A percentile compares a stretch with the other conserved stretches of the same genome.
Conservation (phyloP, 2,797 vertebrate genomes). For the Antrozous pallidus region DNA sequence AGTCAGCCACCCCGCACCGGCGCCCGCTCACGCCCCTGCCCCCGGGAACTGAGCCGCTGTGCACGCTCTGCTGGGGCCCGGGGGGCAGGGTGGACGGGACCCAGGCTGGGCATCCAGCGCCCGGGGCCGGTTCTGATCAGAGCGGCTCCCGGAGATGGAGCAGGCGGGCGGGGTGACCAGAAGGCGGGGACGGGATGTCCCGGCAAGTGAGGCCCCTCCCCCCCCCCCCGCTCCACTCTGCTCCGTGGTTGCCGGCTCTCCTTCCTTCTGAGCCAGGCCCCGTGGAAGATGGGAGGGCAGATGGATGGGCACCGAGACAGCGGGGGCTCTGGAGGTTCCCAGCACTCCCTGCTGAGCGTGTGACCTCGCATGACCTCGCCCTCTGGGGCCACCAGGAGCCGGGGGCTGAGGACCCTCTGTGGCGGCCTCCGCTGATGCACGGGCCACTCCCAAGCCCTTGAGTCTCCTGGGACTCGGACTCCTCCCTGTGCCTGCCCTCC, state of each 20-base stretch:
- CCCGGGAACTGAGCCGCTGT: neutral
- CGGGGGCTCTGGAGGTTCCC: neutral
- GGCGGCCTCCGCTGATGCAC: neutral
- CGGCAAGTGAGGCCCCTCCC: neutral
- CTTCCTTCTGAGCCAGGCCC: slow-evolving; percentile 22
- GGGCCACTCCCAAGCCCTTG: neutral
- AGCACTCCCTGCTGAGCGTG: neutral
- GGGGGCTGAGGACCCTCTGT: neutral
- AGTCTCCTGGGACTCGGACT: neutral
- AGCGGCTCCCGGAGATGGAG: neutral
- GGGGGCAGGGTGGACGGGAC: neutral
- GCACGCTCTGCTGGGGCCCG: neutral
- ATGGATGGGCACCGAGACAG: slow-evolving; percentile 42
- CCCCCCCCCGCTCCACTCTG: neutral
- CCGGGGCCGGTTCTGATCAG: neutral
- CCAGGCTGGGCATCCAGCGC: neutral
- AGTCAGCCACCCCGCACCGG: neutral
- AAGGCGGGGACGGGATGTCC: too few species aligned
- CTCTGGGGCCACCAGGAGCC: too few species aligned
- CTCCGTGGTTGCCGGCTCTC: neutral
- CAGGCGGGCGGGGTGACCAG: neutral
- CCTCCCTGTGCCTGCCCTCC: neutral
- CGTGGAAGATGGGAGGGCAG: slow-evolving; percentile 10
- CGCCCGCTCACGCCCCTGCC: neutral
- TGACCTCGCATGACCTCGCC: neutral